Base-by-base conservation (phyloP, 2,888 invertebrate genomes). In the Latrodectus elegans region DNA sequence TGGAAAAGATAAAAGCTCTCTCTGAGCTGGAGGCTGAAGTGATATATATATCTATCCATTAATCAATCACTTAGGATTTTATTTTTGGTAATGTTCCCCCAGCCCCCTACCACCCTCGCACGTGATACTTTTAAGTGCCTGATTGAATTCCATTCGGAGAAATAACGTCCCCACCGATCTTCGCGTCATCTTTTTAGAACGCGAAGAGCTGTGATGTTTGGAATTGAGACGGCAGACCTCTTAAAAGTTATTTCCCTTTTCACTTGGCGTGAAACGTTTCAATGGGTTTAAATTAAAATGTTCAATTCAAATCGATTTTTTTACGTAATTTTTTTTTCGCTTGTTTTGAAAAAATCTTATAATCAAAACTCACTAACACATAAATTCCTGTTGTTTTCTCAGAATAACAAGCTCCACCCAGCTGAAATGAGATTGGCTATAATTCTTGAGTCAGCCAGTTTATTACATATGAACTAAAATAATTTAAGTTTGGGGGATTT, bases 11-110 rank as follows among this genome's bases (percentile, higher is more conserved):
- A 84, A 84, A 84, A 84, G 77, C 75, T 14, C 60, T 60, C 22
- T 60, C 64, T 49, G 65, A 60, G 83, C 60, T 83, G 72, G 84
- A 84, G 77, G 60, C 12, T 60, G n/a, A 15, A 60, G 12, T 14
- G 12, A 55, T 60, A 60, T 60, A 77, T 84, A 84, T 84, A 84
- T 84, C 70, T 77, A 77, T 77, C 84, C 77, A 84, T 84, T 84
- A 84, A 84, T 84, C 84, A 84, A 84, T 84, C 84, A 84, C 84
- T 84, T 84, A 84, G 77, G 84, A 84, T 77, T 82, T 84, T 76
- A 70, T 84, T 77, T 84, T 77, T 76, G 72, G 71, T 60, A 51
- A 49, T 64, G 49, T 75, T 75, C 68, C 74, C 22, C 65, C 53
- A 38, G 22, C 38, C 49, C 17, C n/a, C 8, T 68, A 12, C 52